Percentiles rank a stretch among this genome's conserved stretches.
phyloP scores from a whole-genome alignment of 2,113 vertebrate genomes.

The Turnix velox region DNA sequence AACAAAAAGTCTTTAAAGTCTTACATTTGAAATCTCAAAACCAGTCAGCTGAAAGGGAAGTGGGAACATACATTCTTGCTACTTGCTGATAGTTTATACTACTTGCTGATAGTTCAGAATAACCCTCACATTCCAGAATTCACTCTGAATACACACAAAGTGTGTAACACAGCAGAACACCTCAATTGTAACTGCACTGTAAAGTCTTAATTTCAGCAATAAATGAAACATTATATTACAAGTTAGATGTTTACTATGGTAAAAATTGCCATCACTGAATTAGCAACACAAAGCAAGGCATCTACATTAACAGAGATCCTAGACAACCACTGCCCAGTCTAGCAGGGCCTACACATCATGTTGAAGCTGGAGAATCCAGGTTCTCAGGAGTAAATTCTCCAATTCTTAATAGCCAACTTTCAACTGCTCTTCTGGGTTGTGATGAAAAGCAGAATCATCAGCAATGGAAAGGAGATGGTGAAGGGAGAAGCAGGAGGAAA shows the following conservation, averaged over 20 bases:
- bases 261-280: background rate
- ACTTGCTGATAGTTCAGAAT: background rate
- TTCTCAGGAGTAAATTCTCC: background rate
- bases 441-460: background rate
- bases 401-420: background rate
- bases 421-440: background rate
- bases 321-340: background rate
- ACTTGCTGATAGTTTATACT: background rate
- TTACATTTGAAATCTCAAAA: too few relatives aligned
- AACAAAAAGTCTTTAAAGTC: too few relatives aligned
- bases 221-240: background rate
- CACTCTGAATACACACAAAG: background rate
- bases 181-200: background rate
- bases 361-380: background rate
- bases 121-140: background rate
- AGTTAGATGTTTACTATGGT: background rate
- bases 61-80: background rate
- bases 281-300: background rate
- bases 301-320: background rate
- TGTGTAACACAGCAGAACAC: background rate
- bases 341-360: accelerated
- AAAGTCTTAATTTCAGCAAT: background rate
- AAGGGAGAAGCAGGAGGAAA: background rate
- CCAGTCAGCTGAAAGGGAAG: background rate
- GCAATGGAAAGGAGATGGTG: background rate